Evolutionary conservation across 2,113 vertebrate species (phyloP).

Genomic region (Empidonax alnorum): DNA sequence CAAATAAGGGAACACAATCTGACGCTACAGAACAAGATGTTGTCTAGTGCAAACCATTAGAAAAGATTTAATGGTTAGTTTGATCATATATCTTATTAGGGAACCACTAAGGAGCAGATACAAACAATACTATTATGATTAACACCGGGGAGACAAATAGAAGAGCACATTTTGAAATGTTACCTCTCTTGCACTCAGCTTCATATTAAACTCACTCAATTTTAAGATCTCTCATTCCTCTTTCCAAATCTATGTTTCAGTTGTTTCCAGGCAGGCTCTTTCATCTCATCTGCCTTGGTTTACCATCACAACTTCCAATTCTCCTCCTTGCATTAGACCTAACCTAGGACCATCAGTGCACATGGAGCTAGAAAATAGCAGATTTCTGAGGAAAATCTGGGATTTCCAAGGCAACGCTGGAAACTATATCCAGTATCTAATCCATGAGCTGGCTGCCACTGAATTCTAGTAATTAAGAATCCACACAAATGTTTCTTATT

Average conservation of each 20-base stretch:
- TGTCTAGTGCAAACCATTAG: neutral
- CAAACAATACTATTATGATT: neutral
- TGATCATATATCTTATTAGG: neutral
- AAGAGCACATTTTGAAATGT: neutral
- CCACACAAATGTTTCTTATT: neutral
- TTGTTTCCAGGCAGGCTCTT: neutral
- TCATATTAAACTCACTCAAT: neutral
- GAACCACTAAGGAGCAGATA: neutral
- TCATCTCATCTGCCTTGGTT: neutral
- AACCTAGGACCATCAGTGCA: neutral
- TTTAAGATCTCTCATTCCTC: neutral
- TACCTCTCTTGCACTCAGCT: neutral
- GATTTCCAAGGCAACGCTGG: neutral
- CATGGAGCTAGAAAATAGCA: neutral
- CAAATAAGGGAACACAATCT: neutral
- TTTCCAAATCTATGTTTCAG: neutral
- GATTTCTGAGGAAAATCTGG: neutral
- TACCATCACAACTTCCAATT: neutral
- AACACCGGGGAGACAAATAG: neutral
- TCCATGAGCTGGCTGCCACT: neutral
- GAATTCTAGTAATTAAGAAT: neutral
- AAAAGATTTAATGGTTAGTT: neutral
- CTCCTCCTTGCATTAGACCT: neutral
- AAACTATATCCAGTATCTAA: neutral
- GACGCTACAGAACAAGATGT: neutral